Percentiles rank a stretch among this genome's conserved stretches.
Conservation (phyloP, 2,113 vertebrate species). For the Ceyx margarethae region DNA sequence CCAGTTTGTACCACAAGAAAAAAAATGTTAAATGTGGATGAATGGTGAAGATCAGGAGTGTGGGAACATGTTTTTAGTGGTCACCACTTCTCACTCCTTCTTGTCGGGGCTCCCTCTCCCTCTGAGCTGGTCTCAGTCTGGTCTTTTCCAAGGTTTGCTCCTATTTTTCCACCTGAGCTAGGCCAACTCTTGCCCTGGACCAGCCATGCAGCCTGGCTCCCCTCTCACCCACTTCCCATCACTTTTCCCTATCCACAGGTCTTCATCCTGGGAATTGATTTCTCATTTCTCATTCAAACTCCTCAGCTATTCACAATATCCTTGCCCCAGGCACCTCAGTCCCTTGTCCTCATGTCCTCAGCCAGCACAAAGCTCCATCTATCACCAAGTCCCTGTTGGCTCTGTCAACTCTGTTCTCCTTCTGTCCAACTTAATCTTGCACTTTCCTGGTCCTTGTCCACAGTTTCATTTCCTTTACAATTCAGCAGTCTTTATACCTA, state of each 20-base stretch:
- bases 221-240: not conserved
- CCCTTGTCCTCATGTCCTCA: not conserved
- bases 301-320: not conserved
- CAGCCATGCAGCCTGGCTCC: rapidly evolving
- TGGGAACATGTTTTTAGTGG: not conserved
- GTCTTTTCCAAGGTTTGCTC: not conserved
- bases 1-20: not conserved
- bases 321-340: not conserved
- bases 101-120: not conserved
- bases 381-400: not conserved
- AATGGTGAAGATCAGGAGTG: not conserved
- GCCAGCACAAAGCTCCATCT: not conserved
- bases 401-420: not conserved
- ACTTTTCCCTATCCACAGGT: not conserved
- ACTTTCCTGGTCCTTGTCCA: not conserved
- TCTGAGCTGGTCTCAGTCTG: not conserved
- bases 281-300: not conserved
- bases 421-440: not conserved
- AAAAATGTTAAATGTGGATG: not conserved
- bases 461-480: not conserved
- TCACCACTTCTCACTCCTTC: not conserved
- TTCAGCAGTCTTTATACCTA: not conserved
- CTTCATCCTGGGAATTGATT: not conserved
- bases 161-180: rapidly evolving
- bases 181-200: not conserved